Evolutionary conservation across 2,888 invertebrate species (phyloP).

Genomic region (Nineta flava): DNA sequence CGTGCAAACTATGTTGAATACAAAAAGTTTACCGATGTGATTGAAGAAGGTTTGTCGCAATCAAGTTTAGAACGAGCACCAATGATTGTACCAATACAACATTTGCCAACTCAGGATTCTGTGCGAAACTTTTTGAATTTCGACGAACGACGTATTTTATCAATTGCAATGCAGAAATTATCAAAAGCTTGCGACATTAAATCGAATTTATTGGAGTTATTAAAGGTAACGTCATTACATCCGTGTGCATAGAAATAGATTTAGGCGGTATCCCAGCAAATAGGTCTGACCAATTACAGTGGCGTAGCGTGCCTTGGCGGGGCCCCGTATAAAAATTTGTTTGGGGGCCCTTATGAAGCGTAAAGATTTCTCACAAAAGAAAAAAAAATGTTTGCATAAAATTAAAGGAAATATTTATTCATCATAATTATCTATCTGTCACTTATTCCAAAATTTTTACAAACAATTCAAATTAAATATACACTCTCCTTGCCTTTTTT

Average conservation of each 20-base stretch:
- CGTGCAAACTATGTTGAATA: constrained; percentile 46
- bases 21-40: constrained; percentile 44
- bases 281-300: no score
- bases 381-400: no score
- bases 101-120: constrained; percentile 49
- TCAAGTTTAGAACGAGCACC: constrained; percentile 48
- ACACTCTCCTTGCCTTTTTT: no score
- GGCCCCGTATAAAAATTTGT: no score
- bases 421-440: no score
- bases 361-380: no score
- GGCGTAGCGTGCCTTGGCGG: no score
- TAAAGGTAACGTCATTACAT: constrained; percentile 32
- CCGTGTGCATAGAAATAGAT: neutral
- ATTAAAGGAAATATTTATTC: no score
- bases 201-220: constrained; percentile 51
- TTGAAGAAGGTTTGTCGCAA: constrained; percentile 56
- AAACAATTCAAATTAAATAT: no score
- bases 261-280: no score
- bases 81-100: constrained; percentile 48
- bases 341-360: no score
- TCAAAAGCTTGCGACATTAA: constrained; percentile 46
- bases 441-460: no score
- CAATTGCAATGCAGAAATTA: constrained; percentile 51
- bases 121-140: constrained; percentile 52
- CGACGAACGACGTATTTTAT: constrained; percentile 47